Evolutionary conservation across 2,797 vertebrate genomes (phyloP), one percentile per base, ranked within the genome.

Genomic region (Protosalanx chinensis): DNA sequence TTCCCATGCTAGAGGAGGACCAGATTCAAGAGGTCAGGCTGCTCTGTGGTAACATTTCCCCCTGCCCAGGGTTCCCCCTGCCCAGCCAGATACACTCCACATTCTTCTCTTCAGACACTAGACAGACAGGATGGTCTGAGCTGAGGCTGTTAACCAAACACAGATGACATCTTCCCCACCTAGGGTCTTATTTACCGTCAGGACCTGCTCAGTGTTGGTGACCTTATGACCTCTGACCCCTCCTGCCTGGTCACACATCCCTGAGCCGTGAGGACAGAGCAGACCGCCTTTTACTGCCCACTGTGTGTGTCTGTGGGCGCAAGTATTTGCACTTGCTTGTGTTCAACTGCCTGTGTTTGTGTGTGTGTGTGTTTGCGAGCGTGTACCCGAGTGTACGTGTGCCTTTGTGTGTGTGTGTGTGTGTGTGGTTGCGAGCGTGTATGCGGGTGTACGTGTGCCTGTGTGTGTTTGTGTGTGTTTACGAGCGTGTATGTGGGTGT

Each of bases 221-320:
- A 81, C 76, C 75, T 83, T 68, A 71, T 82, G 76, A 91, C 78
- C 87, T 86, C 30, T 84, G 79, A 82, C 83, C 83, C 72, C 81
- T 2, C 65, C 53, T 67, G 56, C n/a, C 51, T 68, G 84, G 87
- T 86, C 77, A 74, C 15, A 16, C 41, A 75, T 8, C 70, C 16
- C 13, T 73, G 72, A 73, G 41, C 74, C 68, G 64, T 66, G 75
- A 75, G 64, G 78, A 88, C 83, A 75, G 72, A 85, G 74, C 73
- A 81, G 75, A 68, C 68, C 20, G 58, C n/a, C 66, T 80, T 73
- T 87, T 85, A 88, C 75, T 79, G 80, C 46, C 72, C 53, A 27
- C 23, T 20, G 10, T 4, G 46, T 8, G 49, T 3, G 20, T 12
- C 20, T 29, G 18, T 59, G 58, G 7, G 35, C 35, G 12, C 37